Evolutionary conservation across 64 coral and sea anemone genomes (phyloP).

Genomic region (Astreopora myriophthalma): DNA sequence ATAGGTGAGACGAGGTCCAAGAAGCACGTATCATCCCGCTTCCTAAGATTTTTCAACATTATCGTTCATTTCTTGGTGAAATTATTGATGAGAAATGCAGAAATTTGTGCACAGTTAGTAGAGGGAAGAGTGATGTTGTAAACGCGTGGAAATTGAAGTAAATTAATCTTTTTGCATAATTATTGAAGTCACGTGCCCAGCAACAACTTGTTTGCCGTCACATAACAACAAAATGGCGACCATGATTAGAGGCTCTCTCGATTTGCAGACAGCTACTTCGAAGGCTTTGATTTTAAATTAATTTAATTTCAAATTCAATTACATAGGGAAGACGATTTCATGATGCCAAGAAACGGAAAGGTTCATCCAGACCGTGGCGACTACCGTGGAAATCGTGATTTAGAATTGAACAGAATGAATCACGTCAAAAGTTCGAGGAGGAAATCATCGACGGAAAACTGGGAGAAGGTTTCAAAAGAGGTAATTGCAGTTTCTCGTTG

Average conservation of each 20-base stretch:
- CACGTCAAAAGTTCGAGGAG: slow-evolving; percentile 31
- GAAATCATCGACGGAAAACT: slow-evolving; percentile 3
- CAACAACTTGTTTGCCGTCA: slow-evolving; percentile 15
- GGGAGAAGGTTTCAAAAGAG: slow-evolving; percentile 19
- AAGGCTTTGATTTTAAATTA: not conserved
- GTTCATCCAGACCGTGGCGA: slow-evolving; percentile 15
- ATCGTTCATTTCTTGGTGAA: not conserved
- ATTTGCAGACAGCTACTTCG: not conserved
- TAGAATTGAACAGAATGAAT: slow-evolving; percentile 52
- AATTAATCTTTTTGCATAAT: too few species aligned
- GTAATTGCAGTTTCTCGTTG: slow-evolving; percentile 40
- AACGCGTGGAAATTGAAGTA: too few species aligned
- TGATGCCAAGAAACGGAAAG: slow-evolving; percentile 56
- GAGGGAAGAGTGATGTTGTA: too few species aligned
- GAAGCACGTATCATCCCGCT: too few species aligned
- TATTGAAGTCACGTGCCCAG: not conserved
- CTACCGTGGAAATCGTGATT: not conserved
- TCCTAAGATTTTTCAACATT: not conserved
- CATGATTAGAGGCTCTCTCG: too few species aligned
- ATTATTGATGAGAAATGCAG: not conserved
- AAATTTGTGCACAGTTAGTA: too few species aligned
- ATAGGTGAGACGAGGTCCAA: too few species aligned
- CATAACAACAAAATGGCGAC: slow-evolving; percentile 37
- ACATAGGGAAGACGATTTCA: not conserved
- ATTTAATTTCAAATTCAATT: slow-evolving; percentile 9